These are phyloP conservation scores for Agriopis marginaria DNA, from an alignment of 2,888 invertebrate genomes.

Conservation along the genomic window DNA sequence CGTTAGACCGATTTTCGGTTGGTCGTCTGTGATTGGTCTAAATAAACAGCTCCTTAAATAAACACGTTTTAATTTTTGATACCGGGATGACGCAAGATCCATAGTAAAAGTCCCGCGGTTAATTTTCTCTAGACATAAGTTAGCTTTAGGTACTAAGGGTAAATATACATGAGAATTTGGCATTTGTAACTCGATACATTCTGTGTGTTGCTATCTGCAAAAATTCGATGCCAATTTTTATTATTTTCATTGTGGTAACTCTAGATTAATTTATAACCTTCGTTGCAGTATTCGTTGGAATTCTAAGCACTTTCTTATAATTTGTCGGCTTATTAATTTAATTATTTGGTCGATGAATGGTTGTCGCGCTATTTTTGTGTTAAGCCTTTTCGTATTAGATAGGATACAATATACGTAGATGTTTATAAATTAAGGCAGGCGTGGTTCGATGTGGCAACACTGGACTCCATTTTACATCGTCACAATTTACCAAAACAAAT, in stretches of 20 bases:
- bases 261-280: constrained; percentile 60
- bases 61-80: constrained; percentile 48
- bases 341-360: constrained; percentile 68
- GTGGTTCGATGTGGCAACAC: constrained; percentile 53
- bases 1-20: constrained; percentile 4
- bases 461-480: constrained; percentile 35
- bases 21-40: constrained; percentile 23
- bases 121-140: constrained; percentile 73
- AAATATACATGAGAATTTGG: constrained; percentile 66
- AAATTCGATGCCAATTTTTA: constrained; percentile 56
- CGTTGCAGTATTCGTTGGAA: constrained; percentile 74
- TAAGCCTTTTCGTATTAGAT: constrained; percentile 81
- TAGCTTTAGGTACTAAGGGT: constrained; percentile 76
- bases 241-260: constrained; percentile 59
- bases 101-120: constrained; percentile 57
- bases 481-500: constrained; percentile 40
- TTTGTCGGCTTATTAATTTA: constrained; percentile 64
- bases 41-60: constrained; percentile 48
- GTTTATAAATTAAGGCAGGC: constrained; percentile 72
- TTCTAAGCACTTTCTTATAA: constrained; percentile 48
- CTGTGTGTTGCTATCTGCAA: constrained; percentile 73
- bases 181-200: constrained; percentile 75
- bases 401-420: constrained; percentile 79
- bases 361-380: constrained; percentile 68
- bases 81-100: constrained; percentile 26